Evolutionary conservation across 1,140 invertebrate genomes (phyloP).

Genomic region (Cataglyphis hispanica): DNA sequence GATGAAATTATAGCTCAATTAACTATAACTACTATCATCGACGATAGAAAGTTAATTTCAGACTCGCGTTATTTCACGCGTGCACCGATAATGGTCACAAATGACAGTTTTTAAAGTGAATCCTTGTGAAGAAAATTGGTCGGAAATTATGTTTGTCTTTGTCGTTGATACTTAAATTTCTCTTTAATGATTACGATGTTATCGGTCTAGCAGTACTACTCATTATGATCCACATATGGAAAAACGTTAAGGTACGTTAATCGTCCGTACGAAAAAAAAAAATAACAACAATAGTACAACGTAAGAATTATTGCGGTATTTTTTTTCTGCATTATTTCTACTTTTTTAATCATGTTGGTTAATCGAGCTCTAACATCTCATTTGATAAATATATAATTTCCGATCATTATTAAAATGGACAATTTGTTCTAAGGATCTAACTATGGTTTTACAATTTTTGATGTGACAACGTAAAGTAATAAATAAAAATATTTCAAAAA

Average conservation of each 20-base stretch:
- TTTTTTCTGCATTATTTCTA: constrained; percentile 22
- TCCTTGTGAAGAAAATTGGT: constrained; percentile 33
- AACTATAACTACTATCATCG: not conserved
- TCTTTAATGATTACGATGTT: constrained; percentile 62
- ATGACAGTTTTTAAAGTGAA: constrained; percentile 61
- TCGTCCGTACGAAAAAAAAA: constrained; percentile 54
- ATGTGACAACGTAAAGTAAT: not conserved
- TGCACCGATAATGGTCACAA: constrained; percentile 42
- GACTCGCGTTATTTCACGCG: constrained; percentile 41
- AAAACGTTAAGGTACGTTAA: constrained; percentile 11
- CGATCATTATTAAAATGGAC: not conserved
- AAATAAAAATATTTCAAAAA: not conserved
- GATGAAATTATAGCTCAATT: constrained; percentile 1
- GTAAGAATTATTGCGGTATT: constrained; percentile 40
- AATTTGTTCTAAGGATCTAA: not conserved
- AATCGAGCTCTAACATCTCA: not conserved
- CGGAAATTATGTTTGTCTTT: constrained; percentile 11
- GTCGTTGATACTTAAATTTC: constrained; percentile 60
- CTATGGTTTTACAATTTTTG: not conserved
- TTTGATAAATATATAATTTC: not conserved
- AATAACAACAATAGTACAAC: constrained; percentile 6
- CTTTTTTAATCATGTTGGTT: not conserved
- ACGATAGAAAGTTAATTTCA: constrained; percentile 45
- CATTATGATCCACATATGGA: not conserved
- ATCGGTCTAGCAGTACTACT: not conserved